These are phyloP conservation scores for Melanogrammus aeglefinus DNA, from an alignment of 2,797 vertebrate species.

Conservation along the genomic window DNA sequence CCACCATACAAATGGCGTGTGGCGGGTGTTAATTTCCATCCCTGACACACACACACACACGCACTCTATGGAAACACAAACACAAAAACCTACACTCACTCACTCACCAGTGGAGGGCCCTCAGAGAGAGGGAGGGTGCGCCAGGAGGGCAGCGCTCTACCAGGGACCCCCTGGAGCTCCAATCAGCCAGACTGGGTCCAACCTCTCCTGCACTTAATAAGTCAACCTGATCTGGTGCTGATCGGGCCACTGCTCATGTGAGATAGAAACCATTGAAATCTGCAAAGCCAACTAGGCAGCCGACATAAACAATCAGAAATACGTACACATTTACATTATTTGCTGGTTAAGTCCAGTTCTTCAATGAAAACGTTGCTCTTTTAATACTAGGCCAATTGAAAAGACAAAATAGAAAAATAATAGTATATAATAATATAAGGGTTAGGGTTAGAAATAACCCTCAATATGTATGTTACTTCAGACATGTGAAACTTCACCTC, in stretches of 20 bases:
- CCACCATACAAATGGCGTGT: too few species aligned
- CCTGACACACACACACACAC: not conserved
- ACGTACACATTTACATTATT: not conserved
- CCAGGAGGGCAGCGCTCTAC: slow-evolving; percentile 39
- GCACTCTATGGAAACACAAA: not conserved
- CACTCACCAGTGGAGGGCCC: slow-evolving; percentile 30
- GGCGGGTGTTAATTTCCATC: too few species aligned
- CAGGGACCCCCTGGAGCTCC: slow-evolving; percentile 22
- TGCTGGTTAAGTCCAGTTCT: not conserved
- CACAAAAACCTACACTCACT: not conserved
- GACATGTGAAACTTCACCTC: not conserved
- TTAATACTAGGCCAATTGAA: not conserved
- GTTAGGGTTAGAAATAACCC: too few species aligned
- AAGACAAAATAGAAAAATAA: not conserved
- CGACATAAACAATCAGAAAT: not conserved
- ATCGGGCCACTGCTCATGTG: too few species aligned
- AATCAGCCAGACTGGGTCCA: slow-evolving; percentile 7
- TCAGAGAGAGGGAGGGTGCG: slow-evolving; percentile 40
- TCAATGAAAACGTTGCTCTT: not conserved
- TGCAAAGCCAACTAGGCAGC: too few species aligned
- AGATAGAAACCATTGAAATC: too few species aligned
- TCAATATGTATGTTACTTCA: not conserved
- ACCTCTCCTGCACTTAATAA: not conserved
- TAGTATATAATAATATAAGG: not conserved
- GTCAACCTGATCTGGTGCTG: not conserved